Conservation (phyloP, 2,113 vertebrate genomes). For the Hiodon tergisus region DNA sequence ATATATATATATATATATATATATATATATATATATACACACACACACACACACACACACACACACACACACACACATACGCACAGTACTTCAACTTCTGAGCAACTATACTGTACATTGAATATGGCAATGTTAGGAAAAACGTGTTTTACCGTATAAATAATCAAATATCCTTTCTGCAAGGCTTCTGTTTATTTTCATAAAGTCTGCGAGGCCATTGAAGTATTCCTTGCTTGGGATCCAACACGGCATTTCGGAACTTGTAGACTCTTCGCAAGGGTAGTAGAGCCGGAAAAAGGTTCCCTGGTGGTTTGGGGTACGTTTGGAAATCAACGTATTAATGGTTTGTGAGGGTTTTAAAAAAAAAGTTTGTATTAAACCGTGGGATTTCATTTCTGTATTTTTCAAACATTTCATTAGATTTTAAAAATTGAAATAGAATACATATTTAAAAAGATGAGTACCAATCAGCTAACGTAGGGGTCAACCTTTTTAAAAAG, state of each 20-base stretch:
- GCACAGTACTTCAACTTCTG: too few species aligned
- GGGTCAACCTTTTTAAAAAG: too few species aligned
- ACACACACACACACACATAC: not conserved
- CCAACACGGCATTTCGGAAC: slow-evolving; percentile 68
- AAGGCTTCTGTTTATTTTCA: slow-evolving; percentile 71
- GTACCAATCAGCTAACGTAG: too few species aligned
- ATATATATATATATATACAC: not conserved
- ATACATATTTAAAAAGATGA: too few species aligned
- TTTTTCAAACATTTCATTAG: too few species aligned
- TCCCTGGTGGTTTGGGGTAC: slow-evolving; percentile 58
- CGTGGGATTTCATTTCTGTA: too few species aligned
- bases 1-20: not conserved
- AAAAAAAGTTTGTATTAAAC: too few species aligned
- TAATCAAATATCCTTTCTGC: slow-evolving; percentile 67
- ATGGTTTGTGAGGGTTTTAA: not conserved
- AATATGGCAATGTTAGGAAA: not conserved
- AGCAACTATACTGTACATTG: too few species aligned
- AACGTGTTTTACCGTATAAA: slow-evolving; percentile 72
- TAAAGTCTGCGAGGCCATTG: slow-evolving; percentile 77
- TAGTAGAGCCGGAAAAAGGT: slow-evolving; percentile 88
- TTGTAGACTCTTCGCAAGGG: slow-evolving; percentile 62
- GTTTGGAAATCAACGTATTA: too few species aligned
- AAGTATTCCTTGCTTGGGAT: slow-evolving; percentile 85
- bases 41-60: not conserved
- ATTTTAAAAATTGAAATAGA: too few species aligned